Evolutionary conservation across 2,797 vertebrate species (phyloP), one percentile per base, ranked within the genome.

Genomic region (Botia almorhae): DNA sequence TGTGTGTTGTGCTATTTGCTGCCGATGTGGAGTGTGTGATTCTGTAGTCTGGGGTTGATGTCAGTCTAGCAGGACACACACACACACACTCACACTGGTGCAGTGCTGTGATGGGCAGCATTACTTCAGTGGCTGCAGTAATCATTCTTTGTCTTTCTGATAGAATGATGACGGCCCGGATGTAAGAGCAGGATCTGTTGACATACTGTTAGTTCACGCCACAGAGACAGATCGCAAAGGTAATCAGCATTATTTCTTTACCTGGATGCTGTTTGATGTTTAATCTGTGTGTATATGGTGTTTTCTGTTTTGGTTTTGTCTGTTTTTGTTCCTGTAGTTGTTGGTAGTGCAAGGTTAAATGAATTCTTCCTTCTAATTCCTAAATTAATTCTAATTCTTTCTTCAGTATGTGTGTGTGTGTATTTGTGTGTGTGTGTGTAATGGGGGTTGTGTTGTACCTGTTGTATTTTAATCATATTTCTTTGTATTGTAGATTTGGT

Each of bases 141-240:
- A 79, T 78, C 56, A 64, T 50, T 46, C 36, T 69, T 19, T 78
- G 64, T 74, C 78, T 79, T 0, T 60, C 63, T 79, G 86, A 76
- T 91, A 98, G 98, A 97, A 94, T 16, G 98, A 99, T 0, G 98
- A 99, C 0, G 98, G 98, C 16, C 98, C 98, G 0, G 98, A 99
- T 46, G 97, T 99, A 4, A 96, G 97, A 1, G 98, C 97, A 0
- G 98, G 98, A 63, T 99, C 98, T 0, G 97, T 96, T 65, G 97
- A 99, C 78, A 98, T 99, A 82, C 89, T 99, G 12, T 84, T 99
- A 86, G 98, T 99, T 83, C 97, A 99, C 0, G 97, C 98, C 14
- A 99, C 98, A 0, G 96, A 99, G 90, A 99, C 98, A 0, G 97
- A 99, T 89, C 94, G 97, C 87, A 99, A 98, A 97, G 97, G 98